These are phyloP conservation scores for Styela plicata DNA, from an alignment of 23 tunicate genomes.

Conservation along the genomic window DNA sequence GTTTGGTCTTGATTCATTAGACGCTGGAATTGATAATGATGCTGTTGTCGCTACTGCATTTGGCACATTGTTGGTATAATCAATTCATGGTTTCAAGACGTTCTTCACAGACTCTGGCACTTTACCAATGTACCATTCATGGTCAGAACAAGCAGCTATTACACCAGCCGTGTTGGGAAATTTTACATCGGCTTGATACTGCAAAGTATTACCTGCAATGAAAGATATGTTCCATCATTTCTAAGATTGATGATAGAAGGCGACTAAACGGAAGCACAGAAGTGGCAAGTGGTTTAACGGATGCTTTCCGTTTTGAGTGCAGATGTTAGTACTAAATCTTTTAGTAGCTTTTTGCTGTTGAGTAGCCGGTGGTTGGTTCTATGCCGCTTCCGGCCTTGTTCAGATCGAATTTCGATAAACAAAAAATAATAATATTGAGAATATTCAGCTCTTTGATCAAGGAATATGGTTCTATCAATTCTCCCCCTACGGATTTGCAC, in stretches of 20 bases:
- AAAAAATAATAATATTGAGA: too few relatives aligned
- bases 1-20: background rate
- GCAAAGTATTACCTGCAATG: conserved; percentile 47
- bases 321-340: too few relatives aligned
- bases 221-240: background rate
- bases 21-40: background rate
- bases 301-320: too few relatives aligned
- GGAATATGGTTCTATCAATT: too few relatives aligned
- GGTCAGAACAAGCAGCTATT: conserved; percentile 82
- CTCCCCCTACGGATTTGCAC: too few relatives aligned
- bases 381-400: too few relatives aligned
- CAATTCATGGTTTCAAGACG: conserved; percentile 29
- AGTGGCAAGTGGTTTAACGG: background rate
- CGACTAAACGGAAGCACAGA: too few relatives aligned
- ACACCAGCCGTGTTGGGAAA: conserved; percentile 92
- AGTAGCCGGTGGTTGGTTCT: too few relatives aligned
- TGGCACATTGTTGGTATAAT: background rate
- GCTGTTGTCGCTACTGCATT: too few relatives aligned
- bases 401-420: too few relatives aligned
- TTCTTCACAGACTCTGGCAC: conserved; percentile 75
- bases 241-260: background rate
- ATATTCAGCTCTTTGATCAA: too few relatives aligned
- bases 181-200: conserved; percentile 74
- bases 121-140: conserved; percentile 44
- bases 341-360: too few relatives aligned